Evolutionary conservation across 2,888 invertebrate species (phyloP).

Genomic region (Altica lythri): DNA sequence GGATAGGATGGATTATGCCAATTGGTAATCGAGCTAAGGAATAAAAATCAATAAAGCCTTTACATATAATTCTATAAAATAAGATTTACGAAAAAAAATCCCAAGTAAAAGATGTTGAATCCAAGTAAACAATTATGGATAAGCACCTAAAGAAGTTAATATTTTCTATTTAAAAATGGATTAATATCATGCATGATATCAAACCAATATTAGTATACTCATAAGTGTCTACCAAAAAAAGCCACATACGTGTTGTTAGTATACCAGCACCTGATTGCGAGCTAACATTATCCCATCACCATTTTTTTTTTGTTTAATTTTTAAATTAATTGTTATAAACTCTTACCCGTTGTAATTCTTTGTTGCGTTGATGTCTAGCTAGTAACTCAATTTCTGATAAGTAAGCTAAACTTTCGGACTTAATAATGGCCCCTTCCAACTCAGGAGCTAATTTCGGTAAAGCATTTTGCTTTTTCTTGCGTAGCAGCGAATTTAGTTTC

Average conservation of each 20-base stretch:
- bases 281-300: too few relatives aligned
- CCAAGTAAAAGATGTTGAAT: too few relatives aligned
- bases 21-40: too few relatives aligned
- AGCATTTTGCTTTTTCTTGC: slow-evolving; percentile 52
- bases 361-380: slow-evolving; percentile 59
- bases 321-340: too few relatives aligned
- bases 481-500: slow-evolving; percentile 52
- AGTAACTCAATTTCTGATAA: slow-evolving; percentile 59
- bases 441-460: slow-evolving; percentile 57
- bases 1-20: too few relatives aligned
- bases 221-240: too few relatives aligned
- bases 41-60: too few relatives aligned
- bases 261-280: slow-evolving; percentile 21
- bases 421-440: slow-evolving; percentile 59
- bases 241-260: slow-evolving; percentile 26
- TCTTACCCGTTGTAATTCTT: slow-evolving; percentile 61
- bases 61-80: too few relatives aligned
- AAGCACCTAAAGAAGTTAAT: too few relatives aligned
- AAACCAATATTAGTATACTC: background rate
- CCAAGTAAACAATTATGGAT: too few relatives aligned
- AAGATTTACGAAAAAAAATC: too few relatives aligned
- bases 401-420: slow-evolving; percentile 60
- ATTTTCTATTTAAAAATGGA: background rate
- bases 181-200: background rate
- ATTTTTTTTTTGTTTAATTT: background rate